Evolutionary conservation across 2,797 vertebrate genomes (phyloP).

Genomic region (Amblyraja radiata): DNA sequence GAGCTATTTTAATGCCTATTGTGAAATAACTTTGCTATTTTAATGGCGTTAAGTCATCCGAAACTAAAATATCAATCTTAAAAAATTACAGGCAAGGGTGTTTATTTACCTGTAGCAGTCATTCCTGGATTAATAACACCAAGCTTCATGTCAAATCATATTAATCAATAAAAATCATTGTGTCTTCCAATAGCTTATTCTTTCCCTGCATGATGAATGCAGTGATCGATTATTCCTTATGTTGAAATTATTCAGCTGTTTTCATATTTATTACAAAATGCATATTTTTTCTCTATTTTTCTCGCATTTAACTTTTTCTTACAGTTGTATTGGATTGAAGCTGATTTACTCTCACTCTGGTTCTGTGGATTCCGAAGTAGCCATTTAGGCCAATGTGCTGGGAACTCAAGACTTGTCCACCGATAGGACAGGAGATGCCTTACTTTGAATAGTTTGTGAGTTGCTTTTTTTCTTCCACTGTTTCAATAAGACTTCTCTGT

Average conservation of each 20-base stretch:
- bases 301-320: background rate
- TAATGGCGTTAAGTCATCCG: background rate
- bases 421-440: no score
- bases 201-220: background rate
- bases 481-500: no score
- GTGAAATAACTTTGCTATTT: background rate
- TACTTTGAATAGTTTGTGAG: no score
- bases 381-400: no score
- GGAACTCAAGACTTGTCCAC: no score
- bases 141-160: background rate
- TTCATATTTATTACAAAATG: background rate
- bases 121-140: background rate
- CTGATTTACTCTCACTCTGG: no score
- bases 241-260: background rate
- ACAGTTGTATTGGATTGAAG: no score
- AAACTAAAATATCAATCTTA: background rate
- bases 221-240: background rate
- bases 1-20: background rate
- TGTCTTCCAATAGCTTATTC: background rate
- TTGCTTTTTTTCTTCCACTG: no score
- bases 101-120: background rate
- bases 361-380: no score
- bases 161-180: background rate
- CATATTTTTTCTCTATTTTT: no score
- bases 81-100: background rate